These are phyloP conservation scores for Gadopsis marmoratus DNA, from an alignment of 2,797 vertebrate species.

Conservation along the genomic window DNA sequence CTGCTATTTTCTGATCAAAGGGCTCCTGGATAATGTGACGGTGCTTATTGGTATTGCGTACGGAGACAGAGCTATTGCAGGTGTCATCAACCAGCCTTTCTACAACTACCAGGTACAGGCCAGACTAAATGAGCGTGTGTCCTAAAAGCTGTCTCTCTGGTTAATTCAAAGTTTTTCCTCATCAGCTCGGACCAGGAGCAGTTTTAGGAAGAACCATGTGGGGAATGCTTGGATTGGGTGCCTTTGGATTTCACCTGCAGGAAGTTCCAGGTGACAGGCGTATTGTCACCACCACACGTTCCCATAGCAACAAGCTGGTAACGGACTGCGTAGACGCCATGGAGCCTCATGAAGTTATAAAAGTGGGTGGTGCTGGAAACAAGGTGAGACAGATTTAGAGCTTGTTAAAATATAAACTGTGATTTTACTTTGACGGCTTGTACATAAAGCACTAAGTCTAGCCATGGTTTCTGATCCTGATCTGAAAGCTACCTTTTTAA, in stretches of 20 bases:
- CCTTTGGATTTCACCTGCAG: constrained; percentile 94
- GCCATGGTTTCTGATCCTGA: not conserved
- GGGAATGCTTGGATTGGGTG: constrained; percentile 92
- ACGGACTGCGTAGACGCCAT: constrained; percentile 92
- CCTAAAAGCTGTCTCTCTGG: not conserved
- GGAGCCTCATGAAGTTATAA: constrained; percentile 91
- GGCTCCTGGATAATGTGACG: constrained; percentile 96
- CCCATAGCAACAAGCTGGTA: constrained; percentile 94
- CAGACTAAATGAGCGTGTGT: not conserved
- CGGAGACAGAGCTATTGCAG: constrained; percentile 93
- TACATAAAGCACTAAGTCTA: not conserved
- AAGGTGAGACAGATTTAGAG: constrained; percentile 86
- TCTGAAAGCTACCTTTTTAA: not conserved
- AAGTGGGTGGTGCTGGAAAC: constrained; percentile 97
- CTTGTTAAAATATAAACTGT: not conserved
- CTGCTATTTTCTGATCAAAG: constrained; percentile 75
- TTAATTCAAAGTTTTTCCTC: constrained; percentile 24
- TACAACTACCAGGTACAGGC: constrained; percentile 95
- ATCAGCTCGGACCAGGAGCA: constrained; percentile 87
- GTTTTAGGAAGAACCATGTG: constrained; percentile 93
- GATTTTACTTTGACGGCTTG: not conserved
- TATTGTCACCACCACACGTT: constrained; percentile 93
- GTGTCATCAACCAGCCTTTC: constrained; percentile 98
- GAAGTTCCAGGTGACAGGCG: constrained; percentile 89
- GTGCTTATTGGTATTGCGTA: constrained; percentile 97